Conservation (phyloP, 2,888 invertebrate species). For the Diaprepes abbreviatus region DNA sequence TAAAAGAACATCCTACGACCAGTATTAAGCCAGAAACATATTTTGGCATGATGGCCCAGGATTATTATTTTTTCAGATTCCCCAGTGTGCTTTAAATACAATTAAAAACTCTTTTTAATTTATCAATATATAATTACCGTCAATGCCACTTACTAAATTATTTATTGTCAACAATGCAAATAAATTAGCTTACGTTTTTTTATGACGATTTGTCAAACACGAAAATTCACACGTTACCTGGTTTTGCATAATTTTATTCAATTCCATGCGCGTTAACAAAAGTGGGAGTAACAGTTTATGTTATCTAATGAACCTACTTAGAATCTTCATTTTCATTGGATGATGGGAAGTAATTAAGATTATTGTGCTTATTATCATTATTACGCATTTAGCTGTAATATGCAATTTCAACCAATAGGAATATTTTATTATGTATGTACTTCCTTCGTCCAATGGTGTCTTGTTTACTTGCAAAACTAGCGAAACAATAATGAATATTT, state of each 20-base stretch:
- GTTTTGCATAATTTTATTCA: neutral
- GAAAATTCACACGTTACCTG: too few species aligned
- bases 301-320: slow-evolving; percentile 24
- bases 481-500: slow-evolving; percentile 34
- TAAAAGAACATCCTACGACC: too few species aligned
- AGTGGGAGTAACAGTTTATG: slow-evolving; percentile 28
- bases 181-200: too few species aligned
- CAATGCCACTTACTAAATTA: too few species aligned
- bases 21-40: too few species aligned
- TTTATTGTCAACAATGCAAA: too few species aligned
- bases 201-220: neutral
- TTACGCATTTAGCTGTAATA: slow-evolving; percentile 38
- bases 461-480: slow-evolving; percentile 31
- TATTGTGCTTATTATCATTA: slow-evolving; percentile 44
- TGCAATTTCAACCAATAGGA: slow-evolving; percentile 26
- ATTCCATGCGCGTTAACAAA: slow-evolving; percentile 10
- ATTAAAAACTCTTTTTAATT: too few species aligned
- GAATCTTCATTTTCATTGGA: slow-evolving; percentile 35
- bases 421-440: slow-evolving; percentile 12
- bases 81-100: too few species aligned
- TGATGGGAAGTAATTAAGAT: slow-evolving; percentile 35
- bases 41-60: too few species aligned
- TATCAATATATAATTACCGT: too few species aligned
- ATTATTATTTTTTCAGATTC: too few species aligned
- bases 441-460: slow-evolving; percentile 28